Evolutionary conservation across 2,797 vertebrate species (phyloP), one percentile per base, ranked within the genome.

Genomic region (Melanogrammus aeglefinus): DNA sequence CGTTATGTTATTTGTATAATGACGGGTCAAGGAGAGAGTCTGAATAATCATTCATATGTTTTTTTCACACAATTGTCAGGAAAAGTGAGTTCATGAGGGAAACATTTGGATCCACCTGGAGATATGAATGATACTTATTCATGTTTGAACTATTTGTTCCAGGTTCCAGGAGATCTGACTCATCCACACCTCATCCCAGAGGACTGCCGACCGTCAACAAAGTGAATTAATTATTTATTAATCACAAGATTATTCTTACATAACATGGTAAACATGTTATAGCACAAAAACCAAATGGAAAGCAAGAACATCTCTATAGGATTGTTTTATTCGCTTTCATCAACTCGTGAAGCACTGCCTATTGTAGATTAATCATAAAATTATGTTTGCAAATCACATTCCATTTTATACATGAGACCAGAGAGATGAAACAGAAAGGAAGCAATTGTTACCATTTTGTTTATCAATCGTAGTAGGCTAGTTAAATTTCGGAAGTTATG

Each of bases 101-200:
- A 31, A 35, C 12, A 51, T 57, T 7, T 57, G 24, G 27, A 47
- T 75, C 24, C 24, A 29, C 6, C 18, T 75, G 29, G 9, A 51
- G 29, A 31, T 75, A 75, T 29, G n/a, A 75, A 57, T 57, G 27
- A 57, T 18, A 7, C 12, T 18, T 72, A 77, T 16, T 79, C 16
- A 10, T 47, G 31, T 31, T 77, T 0, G 41, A 27, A 35, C 18
- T 33, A 75, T 82, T 82, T 82, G 33, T 90, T 92, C 70, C 85
- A 94, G 94, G 82, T 92, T 90, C 82, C 93, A 89, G 88, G 91
- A 94, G 88, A 89, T 93, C 86, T 94, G 89, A 94, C 78, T 7
- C 21, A 74, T 74, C 73, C 21, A 47, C 70, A 16, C 29, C 18
- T 29, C 70, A 31, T 72, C 70, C 29, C 70, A 14, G 70, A 72